Conservation (phyloP, 1,140 invertebrate species). For the Gryon sp. region DNA sequence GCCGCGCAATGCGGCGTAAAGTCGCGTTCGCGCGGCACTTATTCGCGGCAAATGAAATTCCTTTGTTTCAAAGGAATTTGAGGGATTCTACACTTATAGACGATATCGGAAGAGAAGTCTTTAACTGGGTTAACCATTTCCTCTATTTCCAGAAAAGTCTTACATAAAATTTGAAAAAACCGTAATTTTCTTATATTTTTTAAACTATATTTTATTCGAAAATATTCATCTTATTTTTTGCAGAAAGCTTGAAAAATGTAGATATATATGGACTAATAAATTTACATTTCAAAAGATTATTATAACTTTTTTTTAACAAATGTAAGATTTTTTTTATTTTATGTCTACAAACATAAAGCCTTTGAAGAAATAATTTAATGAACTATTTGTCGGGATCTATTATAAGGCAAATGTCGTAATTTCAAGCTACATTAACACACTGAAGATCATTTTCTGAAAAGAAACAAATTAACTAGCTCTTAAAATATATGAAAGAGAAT, state of each 20-base stretch:
- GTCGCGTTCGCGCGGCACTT: slow-evolving; percentile 40
- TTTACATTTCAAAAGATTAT: too few species aligned
- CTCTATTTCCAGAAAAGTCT: slow-evolving; percentile 2
- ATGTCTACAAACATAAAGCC: too few species aligned
- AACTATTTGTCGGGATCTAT: slow-evolving; percentile 16
- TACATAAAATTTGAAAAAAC: too few species aligned
- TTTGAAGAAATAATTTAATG: slow-evolving; percentile 9
- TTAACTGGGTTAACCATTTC: slow-evolving; percentile 31
- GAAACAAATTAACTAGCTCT: slow-evolving; percentile 13
- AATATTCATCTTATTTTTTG: not conserved
- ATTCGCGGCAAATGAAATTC: slow-evolving; percentile 54
- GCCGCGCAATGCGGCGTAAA: slow-evolving; percentile 43
- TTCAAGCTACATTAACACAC: slow-evolving; percentile 3
- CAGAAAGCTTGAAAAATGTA: too few species aligned
- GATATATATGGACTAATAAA: too few species aligned
- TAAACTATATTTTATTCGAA: too few species aligned
- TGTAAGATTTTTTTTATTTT: too few species aligned
- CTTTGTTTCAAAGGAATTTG: slow-evolving; percentile 47
- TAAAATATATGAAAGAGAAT: not conserved
- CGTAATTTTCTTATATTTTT: too few species aligned
- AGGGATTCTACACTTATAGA: slow-evolving; percentile 36
- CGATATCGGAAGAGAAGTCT: slow-evolving; percentile 17
- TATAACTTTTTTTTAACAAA: slow-evolving; percentile 1
- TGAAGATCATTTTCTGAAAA: slow-evolving; percentile 9
- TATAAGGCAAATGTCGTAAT: slow-evolving; percentile 8